These are phyloP conservation scores for Lycodopsis pacificus DNA, from an alignment of 2,797 vertebrate genomes.

Conservation along the genomic window DNA sequence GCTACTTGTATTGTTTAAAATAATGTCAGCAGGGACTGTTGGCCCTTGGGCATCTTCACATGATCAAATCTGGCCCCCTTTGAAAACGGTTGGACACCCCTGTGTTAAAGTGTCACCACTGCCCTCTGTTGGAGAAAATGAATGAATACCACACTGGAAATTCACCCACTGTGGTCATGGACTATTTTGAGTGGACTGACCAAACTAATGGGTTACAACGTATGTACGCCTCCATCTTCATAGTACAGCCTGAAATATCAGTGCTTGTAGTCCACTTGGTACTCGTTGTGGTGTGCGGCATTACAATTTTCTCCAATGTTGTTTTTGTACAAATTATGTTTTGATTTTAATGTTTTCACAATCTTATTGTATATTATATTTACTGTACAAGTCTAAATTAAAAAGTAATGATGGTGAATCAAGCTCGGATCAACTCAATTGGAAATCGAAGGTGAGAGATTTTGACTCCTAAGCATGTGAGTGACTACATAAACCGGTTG, in stretches of 20 bases:
- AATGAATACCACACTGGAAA: neutral
- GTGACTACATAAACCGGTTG: too few species aligned
- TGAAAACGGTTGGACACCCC: too few species aligned
- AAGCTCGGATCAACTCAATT: neutral
- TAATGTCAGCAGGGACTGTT: too few species aligned
- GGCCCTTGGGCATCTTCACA: too few species aligned
- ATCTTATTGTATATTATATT: neutral
- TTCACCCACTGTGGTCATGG: neutral
- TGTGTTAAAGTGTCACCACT: neutral
- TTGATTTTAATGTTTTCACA: neutral
- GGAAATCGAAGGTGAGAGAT: neutral
- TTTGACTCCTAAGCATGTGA: neutral
- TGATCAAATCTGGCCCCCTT: too few species aligned
- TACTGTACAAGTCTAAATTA: neutral
- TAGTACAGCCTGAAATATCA: neutral
- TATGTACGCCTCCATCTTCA: neutral
- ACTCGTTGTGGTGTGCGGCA: neutral
- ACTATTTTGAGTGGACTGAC: neutral
- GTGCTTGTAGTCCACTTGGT: neutral
- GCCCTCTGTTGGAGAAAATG: slow-evolving; percentile 14
- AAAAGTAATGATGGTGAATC: too few species aligned
- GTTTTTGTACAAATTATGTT: neutral
- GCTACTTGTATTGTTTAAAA: too few species aligned
- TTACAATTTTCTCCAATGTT: neutral
- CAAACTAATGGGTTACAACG: neutral